Conservation (phyloP, 2,113 vertebrate genomes). For the Ameiurus melas region DNA sequence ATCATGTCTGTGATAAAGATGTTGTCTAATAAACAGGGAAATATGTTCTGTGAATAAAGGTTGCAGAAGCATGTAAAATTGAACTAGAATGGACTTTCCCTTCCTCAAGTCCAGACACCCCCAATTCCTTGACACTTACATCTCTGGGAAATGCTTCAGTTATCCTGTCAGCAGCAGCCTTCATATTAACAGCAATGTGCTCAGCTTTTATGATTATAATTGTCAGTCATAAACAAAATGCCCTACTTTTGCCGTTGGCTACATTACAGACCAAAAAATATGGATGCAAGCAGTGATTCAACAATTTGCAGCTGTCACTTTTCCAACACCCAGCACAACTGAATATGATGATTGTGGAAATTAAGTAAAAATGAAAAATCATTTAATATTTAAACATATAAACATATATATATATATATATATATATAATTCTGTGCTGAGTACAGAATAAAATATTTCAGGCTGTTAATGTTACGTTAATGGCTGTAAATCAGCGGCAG, state of each 20-base stretch:
- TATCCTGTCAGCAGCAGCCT: slow-evolving; percentile 36
- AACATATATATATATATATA: no score
- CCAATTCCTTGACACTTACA: slow-evolving; percentile 36
- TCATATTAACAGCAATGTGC: slow-evolving; percentile 36
- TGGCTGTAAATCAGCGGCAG: background rate
- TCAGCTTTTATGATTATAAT: slow-evolving; percentile 44
- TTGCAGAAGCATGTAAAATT: slow-evolving; percentile 27
- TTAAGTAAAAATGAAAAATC: background rate
- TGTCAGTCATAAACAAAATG: slow-evolving; percentile 24
- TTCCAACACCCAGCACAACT: background rate
- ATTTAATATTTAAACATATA: background rate
- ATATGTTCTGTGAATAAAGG: slow-evolving; percentile 1
- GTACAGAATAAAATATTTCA: background rate
- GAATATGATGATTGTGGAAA: background rate
- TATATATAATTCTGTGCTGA: background rate
- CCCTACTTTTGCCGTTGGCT: background rate
- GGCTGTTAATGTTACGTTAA: background rate
- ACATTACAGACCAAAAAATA: background rate
- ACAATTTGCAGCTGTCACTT: background rate
- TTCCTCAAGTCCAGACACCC: slow-evolving; percentile 51
- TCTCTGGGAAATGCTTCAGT: slow-evolving; percentile 12
- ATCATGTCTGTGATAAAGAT: background rate
- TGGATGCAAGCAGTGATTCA: background rate
- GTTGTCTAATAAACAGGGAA: slow-evolving; percentile 17
- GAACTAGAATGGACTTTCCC: slow-evolving; percentile 49